Evolutionary conservation across 2,888 invertebrate species (phyloP), one percentile per base, ranked within the genome.

Genomic region (Himalopsyche japonica): DNA sequence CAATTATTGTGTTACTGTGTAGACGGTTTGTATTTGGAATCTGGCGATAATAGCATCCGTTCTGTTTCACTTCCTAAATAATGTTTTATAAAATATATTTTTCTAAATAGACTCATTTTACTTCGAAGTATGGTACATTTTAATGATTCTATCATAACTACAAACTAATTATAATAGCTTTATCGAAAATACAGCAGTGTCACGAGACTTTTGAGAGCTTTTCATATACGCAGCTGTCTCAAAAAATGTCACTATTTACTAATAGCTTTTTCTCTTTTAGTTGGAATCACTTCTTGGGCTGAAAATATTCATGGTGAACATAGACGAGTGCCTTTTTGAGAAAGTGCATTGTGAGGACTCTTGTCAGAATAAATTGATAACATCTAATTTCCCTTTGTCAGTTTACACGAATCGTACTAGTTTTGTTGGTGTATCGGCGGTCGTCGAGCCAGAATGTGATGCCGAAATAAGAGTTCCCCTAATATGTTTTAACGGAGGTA

Each of bases 331-430:
- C 88, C 91, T 97, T 8, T 93, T 95, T 84, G 97, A 97, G 90
- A 94, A 94, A 87, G 92, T 93, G 76, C 94, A 95, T 83, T 95
- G 95, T 87, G 94, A 95, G 30, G 92, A 93, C 78, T 97, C 98
- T 0, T 99, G 98, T 88, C 94, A 95, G 3, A 98, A 97, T 88
- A 93, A 93, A 27, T 91, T 98, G 82, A 94, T 94, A 88, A 95
- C 95, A 89, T 95, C 95, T 83, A 94, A 94, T 20, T 93, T 94
- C 1, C 97, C 97, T 0, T 94, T 95, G 47, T 93, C 97, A 7
- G 97, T 99, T 8, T 98, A 96, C 89, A 98, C 98, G 0, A 99
- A 99, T 89, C 95, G 95, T 1, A 97, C 98, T 0, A 97, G 98
- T 4, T 97, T 99, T 89, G 97, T 99, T 18, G 99, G 99, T 0